Evolutionary conservation across 2,888 invertebrate species (phyloP).

Genomic region (Aplocera efformata): DNA sequence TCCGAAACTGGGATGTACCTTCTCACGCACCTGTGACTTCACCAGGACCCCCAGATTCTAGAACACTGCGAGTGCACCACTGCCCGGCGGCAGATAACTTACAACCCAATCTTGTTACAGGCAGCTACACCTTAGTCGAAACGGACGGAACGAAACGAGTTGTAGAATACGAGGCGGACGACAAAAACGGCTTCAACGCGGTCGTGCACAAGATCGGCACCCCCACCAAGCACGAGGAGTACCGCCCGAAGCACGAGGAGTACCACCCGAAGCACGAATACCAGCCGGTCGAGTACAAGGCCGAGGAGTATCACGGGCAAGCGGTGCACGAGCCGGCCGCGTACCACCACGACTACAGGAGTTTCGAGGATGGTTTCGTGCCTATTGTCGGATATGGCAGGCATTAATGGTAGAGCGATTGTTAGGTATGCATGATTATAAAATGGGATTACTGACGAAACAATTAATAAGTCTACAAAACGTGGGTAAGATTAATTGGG

Average conservation of each 20-base stretch:
- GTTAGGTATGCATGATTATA: too few species aligned
- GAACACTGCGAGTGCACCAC: too few species aligned
- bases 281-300: constrained; percentile 21
- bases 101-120: constrained; percentile 36
- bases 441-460: too few species aligned
- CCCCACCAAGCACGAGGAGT: constrained; percentile 50
- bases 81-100: too few species aligned
- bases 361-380: constrained; percentile 58
- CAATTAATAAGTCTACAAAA: too few species aligned
- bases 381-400: constrained; percentile 52
- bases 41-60: too few species aligned
- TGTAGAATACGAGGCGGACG: constrained; percentile 81
- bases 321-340: constrained; percentile 39
- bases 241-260: constrained; percentile 21
- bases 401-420: constrained; percentile 34
- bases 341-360: constrained; percentile 50
- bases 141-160: constrained; percentile 81
- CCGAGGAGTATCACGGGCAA: constrained; percentile 31
- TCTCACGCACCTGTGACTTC: too few species aligned
- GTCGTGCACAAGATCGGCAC: constrained; percentile 79
- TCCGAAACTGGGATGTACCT: too few species aligned
- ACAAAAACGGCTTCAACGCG: constrained; percentile 81
- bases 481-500: too few species aligned
- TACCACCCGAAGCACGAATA: constrained; percentile 22
- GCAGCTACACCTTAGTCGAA: constrained; percentile 78